Percentiles rank a stretch among this genome's conserved stretches.
Conservation (phyloP, 2,113 vertebrate species). For the Microcebus lehilahytsara region DNA sequence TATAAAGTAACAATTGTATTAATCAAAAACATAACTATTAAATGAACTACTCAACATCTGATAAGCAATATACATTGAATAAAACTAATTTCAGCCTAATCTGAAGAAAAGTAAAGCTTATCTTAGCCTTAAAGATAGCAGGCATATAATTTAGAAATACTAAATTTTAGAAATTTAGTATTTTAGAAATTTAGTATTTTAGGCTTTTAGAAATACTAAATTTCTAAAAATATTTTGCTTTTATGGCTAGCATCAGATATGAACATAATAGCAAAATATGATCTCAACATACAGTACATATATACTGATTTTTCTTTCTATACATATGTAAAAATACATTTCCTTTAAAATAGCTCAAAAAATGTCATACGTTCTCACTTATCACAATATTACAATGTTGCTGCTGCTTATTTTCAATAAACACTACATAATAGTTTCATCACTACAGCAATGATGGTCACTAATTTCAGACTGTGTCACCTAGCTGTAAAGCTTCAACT, state of each 20-base stretch:
- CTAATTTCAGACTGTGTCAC: neutral
- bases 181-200: too few species aligned
- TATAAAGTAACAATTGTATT: neutral
- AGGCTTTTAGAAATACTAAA: neutral
- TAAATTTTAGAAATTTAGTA: neutral
- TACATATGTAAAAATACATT: neutral
- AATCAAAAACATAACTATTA: slow-evolving; percentile 3
- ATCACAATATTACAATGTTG: neutral
- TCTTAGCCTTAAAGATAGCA: neutral
- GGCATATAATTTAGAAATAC: neutral
- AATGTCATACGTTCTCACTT: neutral
- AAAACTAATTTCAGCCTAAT: neutral
- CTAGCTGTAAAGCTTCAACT: neutral
- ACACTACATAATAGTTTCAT: neutral
- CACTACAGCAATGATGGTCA: neutral
- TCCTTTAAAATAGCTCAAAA: neutral
- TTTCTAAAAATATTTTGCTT: neutral
- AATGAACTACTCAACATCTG: neutral
- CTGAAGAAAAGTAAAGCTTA: neutral
- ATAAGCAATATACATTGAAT: neutral
- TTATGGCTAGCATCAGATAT: neutral
- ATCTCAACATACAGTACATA: neutral
- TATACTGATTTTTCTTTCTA: neutral
- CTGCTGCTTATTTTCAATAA: slow-evolving; percentile 7
- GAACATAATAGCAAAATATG: neutral